Conservation (phyloP, 37 sponge, comb jelly and placozoan genomes). For the Amphimedon queenslandica region DNA sequence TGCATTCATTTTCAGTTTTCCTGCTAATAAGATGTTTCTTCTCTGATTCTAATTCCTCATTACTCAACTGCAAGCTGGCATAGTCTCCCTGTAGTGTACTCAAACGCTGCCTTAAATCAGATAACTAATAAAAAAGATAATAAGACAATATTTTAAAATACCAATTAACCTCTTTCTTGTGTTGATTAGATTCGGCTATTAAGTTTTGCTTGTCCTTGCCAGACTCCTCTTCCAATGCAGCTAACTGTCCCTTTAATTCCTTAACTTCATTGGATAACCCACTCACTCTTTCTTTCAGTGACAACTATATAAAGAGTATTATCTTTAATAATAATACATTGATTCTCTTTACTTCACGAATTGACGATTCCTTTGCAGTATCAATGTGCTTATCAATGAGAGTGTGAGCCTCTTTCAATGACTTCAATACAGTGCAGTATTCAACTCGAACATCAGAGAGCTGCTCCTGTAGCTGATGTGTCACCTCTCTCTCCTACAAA, state of each 20-base stretch:
- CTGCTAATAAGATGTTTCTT: neutral
- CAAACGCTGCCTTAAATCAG: constrained; percentile 31
- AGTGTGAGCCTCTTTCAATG: constrained; percentile 48
- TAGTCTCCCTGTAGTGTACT: constrained; percentile 41
- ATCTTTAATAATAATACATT: neutral
- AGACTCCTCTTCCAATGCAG: constrained; percentile 15
- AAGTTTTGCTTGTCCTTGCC: neutral
- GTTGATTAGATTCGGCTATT: too few species aligned
- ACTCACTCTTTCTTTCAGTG: neutral
- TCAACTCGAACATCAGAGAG: constrained; percentile 41
- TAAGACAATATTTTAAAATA: too few species aligned
- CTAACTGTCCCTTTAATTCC: constrained; percentile 4
- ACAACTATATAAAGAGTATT: neutral
- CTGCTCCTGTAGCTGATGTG: constrained; percentile 45
- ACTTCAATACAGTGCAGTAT: constrained; percentile 22
- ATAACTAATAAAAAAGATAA: constrained; percentile 4
- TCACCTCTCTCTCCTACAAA: constrained; percentile 25
- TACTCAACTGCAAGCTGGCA: constrained; percentile 14
- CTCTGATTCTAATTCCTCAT: constrained; percentile 14
- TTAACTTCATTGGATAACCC: too few species aligned
- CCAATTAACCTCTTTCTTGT: too few species aligned
- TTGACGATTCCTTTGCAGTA: constrained; percentile 1
- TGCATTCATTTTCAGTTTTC: too few species aligned
- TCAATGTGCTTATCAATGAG: constrained; percentile 31
- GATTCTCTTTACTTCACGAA: constrained; percentile 8